Percentiles rank a stretch among this genome's conserved stretches.
These are phyloP conservation scores for Tipula helvola DNA, from an alignment of 2,888 invertebrate genomes.

Conservation along the genomic window DNA sequence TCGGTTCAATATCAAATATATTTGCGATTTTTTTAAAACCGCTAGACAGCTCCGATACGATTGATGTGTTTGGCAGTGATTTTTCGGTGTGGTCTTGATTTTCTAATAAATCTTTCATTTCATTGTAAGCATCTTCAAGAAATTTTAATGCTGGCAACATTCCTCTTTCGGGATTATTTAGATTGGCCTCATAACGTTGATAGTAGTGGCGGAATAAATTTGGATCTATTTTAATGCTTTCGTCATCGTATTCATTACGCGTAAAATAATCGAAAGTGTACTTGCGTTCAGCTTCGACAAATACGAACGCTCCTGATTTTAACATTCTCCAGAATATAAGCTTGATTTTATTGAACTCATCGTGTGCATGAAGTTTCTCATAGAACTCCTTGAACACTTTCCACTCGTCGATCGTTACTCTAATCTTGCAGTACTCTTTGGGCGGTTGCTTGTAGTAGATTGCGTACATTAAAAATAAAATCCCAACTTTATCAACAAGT, in stretches of 20 bases:
- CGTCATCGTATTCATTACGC: background rate
- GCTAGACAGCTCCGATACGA: background rate
- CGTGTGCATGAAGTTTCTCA: conserved; percentile 9
- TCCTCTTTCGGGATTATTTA: conserved; percentile 8
- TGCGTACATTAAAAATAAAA: conserved; percentile 16
- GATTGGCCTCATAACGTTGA: background rate
- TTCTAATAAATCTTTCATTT: conserved; percentile 15
- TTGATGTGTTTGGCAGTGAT: background rate
- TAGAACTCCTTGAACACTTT: conserved; percentile 13
- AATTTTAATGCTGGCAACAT: conserved; percentile 12
- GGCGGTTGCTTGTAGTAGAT: conserved; percentile 18
- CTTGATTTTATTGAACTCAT: conserved; percentile 13
- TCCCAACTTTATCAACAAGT: conserved; percentile 12
- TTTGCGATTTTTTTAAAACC: background rate
- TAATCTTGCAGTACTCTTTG: conserved; percentile 15
- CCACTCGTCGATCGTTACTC: conserved; percentile 15
- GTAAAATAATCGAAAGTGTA: conserved; percentile 12
- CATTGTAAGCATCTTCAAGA: conserved; percentile 17
- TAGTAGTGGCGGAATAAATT: background rate
- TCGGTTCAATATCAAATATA: background rate
- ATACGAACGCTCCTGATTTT: conserved; percentile 15
- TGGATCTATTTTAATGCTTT: background rate
- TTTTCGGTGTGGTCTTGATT: background rate
- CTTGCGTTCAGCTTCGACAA: conserved; percentile 14
- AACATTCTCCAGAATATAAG: conserved; percentile 17